These are phyloP conservation scores for Himalopsyche anomala DNA, from an alignment of 2,888 invertebrate species.

Conservation along the genomic window DNA sequence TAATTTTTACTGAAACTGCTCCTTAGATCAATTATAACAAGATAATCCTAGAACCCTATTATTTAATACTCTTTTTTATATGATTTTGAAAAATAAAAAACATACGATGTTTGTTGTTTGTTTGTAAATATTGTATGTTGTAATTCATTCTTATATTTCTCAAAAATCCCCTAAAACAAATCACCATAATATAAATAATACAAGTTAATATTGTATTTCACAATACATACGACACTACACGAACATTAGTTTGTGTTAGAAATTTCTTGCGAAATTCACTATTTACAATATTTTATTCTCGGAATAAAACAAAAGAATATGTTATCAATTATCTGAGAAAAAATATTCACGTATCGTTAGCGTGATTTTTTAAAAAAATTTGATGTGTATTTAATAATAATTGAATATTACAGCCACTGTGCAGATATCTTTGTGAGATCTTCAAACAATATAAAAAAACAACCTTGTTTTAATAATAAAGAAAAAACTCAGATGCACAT, in stretches of 20 bases:
- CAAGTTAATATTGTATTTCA: no score
- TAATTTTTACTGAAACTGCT: no score
- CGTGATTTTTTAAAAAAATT: neutral
- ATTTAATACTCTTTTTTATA: no score
- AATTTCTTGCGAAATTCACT: neutral
- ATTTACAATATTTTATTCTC: neutral
- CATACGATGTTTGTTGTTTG: no score
- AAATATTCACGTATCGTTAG: neutral
- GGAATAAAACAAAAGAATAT: neutral
- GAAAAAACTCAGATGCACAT: neutral
- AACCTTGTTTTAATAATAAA: conserved; percentile 38
- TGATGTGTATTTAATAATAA: neutral
- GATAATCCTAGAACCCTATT: no score
- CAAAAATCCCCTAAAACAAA: no score
- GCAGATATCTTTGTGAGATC: conserved; percentile 13
- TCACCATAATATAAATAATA: no score
- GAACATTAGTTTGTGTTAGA: neutral
- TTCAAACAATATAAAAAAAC: conserved; percentile 32
- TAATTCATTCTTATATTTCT: no score
- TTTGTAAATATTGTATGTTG: no score
- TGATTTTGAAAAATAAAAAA: no score
- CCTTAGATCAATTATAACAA: no score
- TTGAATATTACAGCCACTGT: neutral
- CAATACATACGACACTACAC: neutral
- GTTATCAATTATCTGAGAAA: neutral